Conservation (phyloP, 2,113 vertebrate genomes). For the Boulengeromyrus knoepffleri region DNA sequence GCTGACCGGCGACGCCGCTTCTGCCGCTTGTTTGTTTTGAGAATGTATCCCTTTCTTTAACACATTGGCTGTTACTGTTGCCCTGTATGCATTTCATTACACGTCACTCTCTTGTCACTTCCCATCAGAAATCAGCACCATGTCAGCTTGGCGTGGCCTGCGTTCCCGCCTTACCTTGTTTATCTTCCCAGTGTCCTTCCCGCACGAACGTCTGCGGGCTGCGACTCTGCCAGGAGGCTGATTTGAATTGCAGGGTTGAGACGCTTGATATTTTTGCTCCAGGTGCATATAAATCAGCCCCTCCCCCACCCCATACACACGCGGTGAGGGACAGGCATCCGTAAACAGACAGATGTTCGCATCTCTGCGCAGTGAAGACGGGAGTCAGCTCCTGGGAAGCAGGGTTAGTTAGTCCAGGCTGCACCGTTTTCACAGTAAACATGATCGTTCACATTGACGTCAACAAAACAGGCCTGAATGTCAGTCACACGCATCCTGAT, state of each 20-base stretch:
- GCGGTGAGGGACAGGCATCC: slow-evolving; percentile 51
- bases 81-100: slow-evolving; percentile 70
- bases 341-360: slow-evolving; percentile 63
- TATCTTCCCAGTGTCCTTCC: slow-evolving; percentile 69
- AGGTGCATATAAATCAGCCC: slow-evolving; percentile 66
- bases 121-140: slow-evolving; percentile 65
- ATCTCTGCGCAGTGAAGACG: slow-evolving; percentile 31
- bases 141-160: slow-evolving; percentile 57
- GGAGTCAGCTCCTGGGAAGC: not conserved
- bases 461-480: not conserved
- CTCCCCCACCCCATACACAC: slow-evolving; percentile 30
- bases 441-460: not conserved
- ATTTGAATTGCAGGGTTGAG: slow-evolving; percentile 66
- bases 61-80: slow-evolving; percentile 53
- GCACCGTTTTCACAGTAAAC: not conserved
- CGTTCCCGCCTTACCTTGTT: slow-evolving; percentile 57
- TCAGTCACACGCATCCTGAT: not conserved
- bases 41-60: slow-evolving; percentile 53
- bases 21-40: not conserved
- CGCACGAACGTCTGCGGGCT: slow-evolving; percentile 65
- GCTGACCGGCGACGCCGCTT: not conserved
- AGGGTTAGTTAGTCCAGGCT: not conserved
- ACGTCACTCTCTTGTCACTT: slow-evolving; percentile 73
- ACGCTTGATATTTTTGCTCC: slow-evolving; percentile 62
- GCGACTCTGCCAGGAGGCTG: slow-evolving; percentile 54